Conservation (phyloP, 2,113 vertebrate genomes). For the Bos indicus region DNA sequence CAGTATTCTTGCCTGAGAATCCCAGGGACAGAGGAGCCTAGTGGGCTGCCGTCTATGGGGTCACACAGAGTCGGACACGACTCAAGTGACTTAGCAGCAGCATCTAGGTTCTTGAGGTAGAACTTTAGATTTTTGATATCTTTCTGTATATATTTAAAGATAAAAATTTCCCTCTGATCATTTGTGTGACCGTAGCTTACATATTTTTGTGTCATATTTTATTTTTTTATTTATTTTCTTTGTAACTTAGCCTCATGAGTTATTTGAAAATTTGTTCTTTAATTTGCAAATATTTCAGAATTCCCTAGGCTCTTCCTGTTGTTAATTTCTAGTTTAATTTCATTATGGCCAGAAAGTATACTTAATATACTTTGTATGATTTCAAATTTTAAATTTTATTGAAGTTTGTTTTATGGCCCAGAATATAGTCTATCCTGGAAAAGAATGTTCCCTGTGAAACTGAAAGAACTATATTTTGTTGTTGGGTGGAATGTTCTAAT, state of each 20-base stretch:
- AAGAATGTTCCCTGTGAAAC: background rate
- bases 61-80: too few relatives aligned
- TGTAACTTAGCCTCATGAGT: background rate
- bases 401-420: background rate
- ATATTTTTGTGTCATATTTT: background rate
- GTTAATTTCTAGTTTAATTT: background rate
- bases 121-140: background rate
- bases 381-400: background rate
- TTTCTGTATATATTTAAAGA: background rate
- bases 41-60: too few relatives aligned
- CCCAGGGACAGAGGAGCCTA: too few relatives aligned
- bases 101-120: background rate
- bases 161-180: background rate
- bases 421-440: background rate
- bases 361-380: background rate
- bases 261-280: background rate
- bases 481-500: background rate
- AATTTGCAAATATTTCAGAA: background rate
- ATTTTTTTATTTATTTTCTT: background rate
- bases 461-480: background rate
- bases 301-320: background rate
- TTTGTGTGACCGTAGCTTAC: background rate
- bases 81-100: too few relatives aligned
- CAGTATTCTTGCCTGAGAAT: too few relatives aligned
- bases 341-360: background rate